Percentiles rank a stretch among this genome's conserved stretches.
These are phyloP conservation scores for Ennomos erosarius DNA, from an alignment of 2,888 invertebrate genomes.

Conservation along the genomic window DNA sequence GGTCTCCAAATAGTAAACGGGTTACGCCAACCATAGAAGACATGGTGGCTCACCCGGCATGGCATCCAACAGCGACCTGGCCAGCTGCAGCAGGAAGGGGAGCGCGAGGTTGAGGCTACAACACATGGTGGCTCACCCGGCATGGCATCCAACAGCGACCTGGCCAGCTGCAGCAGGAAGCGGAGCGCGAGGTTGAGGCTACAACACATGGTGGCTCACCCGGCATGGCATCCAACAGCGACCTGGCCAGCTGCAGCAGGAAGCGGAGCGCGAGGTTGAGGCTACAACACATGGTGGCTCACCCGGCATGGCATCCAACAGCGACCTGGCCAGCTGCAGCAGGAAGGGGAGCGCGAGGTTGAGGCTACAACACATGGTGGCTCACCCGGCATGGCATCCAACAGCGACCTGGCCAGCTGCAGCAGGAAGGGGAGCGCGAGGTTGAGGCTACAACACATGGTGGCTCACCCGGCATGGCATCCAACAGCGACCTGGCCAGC, in stretches of 20 bases:
- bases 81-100: slow-evolving; percentile 87
- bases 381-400: slow-evolving; percentile 85
- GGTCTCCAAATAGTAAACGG: no score
- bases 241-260: slow-evolving; percentile 85
- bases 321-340: slow-evolving; percentile 84
- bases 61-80: slow-evolving; percentile 86
- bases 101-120: slow-evolving; percentile 87
- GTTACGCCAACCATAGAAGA: no score
- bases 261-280: slow-evolving; percentile 91
- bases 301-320: slow-evolving; percentile 86
- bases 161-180: slow-evolving; percentile 86
- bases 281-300: no score
- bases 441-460: slow-evolving; percentile 71
- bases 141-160: slow-evolving; percentile 87
- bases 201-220: slow-evolving; percentile 45
- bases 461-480: slow-evolving; percentile 81
- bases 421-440: slow-evolving; percentile 90
- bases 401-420: slow-evolving; percentile 85
- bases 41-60: slow-evolving; percentile 71
- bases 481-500: slow-evolving; percentile 86
- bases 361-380: slow-evolving; percentile 49
- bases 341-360: slow-evolving; percentile 91
- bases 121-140: slow-evolving; percentile 62
- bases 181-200: slow-evolving; percentile 89
- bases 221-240: slow-evolving; percentile 87